Evolutionary conservation across 1,140 invertebrate genomes (phyloP).

Genomic region (Drosophila lacertosa): DNA sequence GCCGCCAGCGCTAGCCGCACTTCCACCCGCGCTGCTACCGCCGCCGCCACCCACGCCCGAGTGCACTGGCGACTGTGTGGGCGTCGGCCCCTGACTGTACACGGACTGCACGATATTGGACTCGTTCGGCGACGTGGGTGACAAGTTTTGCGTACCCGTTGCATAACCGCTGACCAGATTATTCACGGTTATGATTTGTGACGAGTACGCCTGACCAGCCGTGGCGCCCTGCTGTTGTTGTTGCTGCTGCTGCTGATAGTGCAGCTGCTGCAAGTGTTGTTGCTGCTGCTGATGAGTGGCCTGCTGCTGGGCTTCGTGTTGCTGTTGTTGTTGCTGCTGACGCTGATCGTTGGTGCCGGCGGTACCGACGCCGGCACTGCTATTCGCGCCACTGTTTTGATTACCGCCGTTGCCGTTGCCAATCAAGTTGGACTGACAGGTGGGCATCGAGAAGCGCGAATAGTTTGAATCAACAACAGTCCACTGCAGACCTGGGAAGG

Average conservation of each 20-base stretch:
- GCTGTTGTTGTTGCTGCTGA: conserved; percentile 65
- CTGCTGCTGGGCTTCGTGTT: conserved; percentile 71
- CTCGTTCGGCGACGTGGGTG: conserved; percentile 82
- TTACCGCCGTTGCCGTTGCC: conserved; percentile 84
- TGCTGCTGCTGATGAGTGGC: conserved; percentile 79
- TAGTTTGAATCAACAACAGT: conserved; percentile 89
- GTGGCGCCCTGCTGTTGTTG: conserved; percentile 66
- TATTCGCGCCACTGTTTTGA: conserved; percentile 76
- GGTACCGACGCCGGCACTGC: conserved; percentile 54
- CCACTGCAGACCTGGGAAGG: conserved; percentile 89
- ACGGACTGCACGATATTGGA: conserved; percentile 84
- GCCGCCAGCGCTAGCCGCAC: conserved; percentile 45
- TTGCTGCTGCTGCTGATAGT: conserved; percentile 66
- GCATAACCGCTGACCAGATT: conserved; percentile 81
- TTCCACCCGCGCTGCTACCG: conserved; percentile 36
- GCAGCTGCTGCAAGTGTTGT: conserved; percentile 65
- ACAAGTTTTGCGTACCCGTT: conserved; percentile 78
- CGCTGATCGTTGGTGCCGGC: conserved; percentile 47
- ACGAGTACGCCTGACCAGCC: conserved; percentile 73
- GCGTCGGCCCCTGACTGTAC: conserved; percentile 83
- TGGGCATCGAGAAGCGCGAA: conserved; percentile 87
- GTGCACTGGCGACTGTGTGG: conserved; percentile 81
- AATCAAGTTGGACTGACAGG: conserved; percentile 86
- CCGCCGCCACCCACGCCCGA: conserved; percentile 50
- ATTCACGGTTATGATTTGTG: conserved; percentile 83